phyloP scores from a whole-genome alignment of 2,888 invertebrate species.

The Metalampra italica region DNA sequence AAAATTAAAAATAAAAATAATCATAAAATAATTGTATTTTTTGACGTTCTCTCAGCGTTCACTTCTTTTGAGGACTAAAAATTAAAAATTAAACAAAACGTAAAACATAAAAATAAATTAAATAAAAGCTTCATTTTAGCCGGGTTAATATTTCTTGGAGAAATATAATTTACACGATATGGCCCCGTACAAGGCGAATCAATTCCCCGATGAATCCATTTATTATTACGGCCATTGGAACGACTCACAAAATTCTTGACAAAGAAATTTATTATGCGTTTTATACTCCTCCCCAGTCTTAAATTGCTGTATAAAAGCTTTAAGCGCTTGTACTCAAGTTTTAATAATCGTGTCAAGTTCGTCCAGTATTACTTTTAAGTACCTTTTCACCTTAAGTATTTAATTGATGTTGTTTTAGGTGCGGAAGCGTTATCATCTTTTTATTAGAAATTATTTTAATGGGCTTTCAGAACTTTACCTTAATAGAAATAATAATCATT shows the following conservation, averaged over 20 bases:
- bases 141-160: background rate
- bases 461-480: too few relatives aligned
- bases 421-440: background rate
- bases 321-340: slow-evolving; percentile 6
- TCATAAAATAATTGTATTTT: too few relatives aligned
- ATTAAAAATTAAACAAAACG: too few relatives aligned
- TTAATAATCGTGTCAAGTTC: slow-evolving; percentile 9
- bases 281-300: slow-evolving; percentile 12
- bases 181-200: slow-evolving; percentile 13
- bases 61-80: too few relatives aligned
- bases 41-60: too few relatives aligned
- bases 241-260: slow-evolving; percentile 20
- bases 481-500: too few relatives aligned
- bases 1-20: too few relatives aligned
- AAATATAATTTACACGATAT: slow-evolving; percentile 17
- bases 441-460: background rate
- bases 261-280: slow-evolving; percentile 23
- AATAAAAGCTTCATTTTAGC: slow-evolving; percentile 12
- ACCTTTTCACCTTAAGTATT: slow-evolving; percentile 4
- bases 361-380: slow-evolving; percentile 1
- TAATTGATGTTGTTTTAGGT: slow-evolving; percentile 6
- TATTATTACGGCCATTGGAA: slow-evolving; percentile 20
- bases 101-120: too few relatives aligned
- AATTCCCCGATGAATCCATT: slow-evolving; percentile 22
- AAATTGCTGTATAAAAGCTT: slow-evolving; percentile 19